Base-by-base conservation (phyloP, 2,113 vertebrate genomes). In the Plotosus lineatus region DNA sequence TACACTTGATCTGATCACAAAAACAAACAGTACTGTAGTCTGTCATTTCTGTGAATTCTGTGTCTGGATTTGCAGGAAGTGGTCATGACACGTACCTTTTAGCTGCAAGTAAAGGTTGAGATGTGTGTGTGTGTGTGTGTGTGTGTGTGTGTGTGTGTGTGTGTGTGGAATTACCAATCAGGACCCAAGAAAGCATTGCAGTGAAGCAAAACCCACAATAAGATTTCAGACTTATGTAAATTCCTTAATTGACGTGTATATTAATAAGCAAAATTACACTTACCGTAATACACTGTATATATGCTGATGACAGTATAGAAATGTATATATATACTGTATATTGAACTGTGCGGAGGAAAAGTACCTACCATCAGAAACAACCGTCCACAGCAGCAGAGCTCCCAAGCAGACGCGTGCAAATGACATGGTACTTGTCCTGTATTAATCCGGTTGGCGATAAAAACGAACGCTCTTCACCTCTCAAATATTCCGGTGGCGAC, bases 381-480 rank as follows among this genome's bases (percentile, higher is more conserved):
- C 81, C 73, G 89, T 80, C 76, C 87, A 90, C 85, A 93, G 56
- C 88, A 93, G 80, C 84, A 92, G 84, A 84, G 90, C 88, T 90
- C 90, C 83, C 83, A 89, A 87, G 88, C 90, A 88, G 82, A 88
- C 85, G 77, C 88, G 87, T 84, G 73, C 87, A 84, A 85, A 83
- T 83, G 91, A 89, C 93, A 94, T 94, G 84, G 91, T 93, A 90
- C 88, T 85, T 88, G 88, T 89, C 86, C 89, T 85, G 79, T 51
- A 88, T 90, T 89, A 88, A 88, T 88, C 90, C 90, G 85, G 85
- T 68, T 38, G 74, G 71, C 23, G 60, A 56, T n/a, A 26, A 86
- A 26, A 86, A 82, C 63, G 76, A 81, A 55, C 53, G 76, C 82
- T 78, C 65, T 36, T 80, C 86, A 82, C 61, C 81, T 87, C 75